Evolutionary conservation across 2,888 invertebrate genomes (phyloP), one percentile per base, ranked within the genome.

Genomic region (Acleris emargana): DNA sequence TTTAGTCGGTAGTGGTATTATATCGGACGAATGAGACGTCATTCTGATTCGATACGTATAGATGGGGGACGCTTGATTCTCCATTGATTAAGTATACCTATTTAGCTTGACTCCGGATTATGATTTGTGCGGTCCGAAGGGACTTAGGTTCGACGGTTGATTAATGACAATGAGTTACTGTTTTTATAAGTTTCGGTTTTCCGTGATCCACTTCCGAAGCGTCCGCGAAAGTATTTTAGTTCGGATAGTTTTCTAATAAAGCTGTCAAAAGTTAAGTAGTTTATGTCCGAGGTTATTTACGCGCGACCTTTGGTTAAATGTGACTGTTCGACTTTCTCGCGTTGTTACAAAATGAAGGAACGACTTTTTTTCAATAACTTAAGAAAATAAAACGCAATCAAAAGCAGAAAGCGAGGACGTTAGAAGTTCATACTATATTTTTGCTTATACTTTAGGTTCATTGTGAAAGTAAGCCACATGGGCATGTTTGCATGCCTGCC

Each of bases 1-100:
- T 61, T 70, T 74, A 75, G 77, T 83, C 72, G 80, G 83, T 75
- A 79, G 73, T 75, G 73, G 81, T 78, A 84, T 88, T 87, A 90
- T 88, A 89, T 88, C 83, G 87, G 82, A 86, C 78, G 87, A 90
- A 90, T 90, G 91, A 91, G 91, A 89, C 87, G 90, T 91, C 91
- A 88, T 82, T 79, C 76, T 82, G 83, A 91, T 91, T 91, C 88
- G 91, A 83, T 83, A 87, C 91, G 91, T 81, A 80, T 84, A 82
- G 83, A 74, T 78, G 86, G 86, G 88, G 88, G 84, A 83, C 76
- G 84, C 80, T 83, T 78, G 83, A 84, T 82, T 78, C 83, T 76
- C 73, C 81, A 82, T 88, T 90, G 89, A 90, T 90, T 87, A 87
- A 90, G 86, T 88, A 83, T 81, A 80, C 80, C 86, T 86, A 87